Evolutionary conservation across 2,113 vertebrate genomes (phyloP), one percentile per base, ranked within the genome.

Genomic region (Engystomops pustulosus): DNA sequence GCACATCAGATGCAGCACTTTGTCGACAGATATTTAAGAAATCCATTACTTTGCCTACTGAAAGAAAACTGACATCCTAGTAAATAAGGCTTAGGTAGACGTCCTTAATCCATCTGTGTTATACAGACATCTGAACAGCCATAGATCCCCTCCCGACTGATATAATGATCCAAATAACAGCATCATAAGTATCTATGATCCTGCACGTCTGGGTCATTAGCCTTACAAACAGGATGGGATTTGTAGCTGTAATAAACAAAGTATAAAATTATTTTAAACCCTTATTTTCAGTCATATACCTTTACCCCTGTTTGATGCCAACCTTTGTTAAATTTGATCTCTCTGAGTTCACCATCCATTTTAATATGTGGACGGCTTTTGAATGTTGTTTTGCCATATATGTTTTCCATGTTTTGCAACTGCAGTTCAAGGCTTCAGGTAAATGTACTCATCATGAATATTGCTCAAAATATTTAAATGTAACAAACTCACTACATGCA

Each of bases 311-410:
- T 30, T 20, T 53, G 27, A 7, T 18, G 17, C 47, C 41, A 72
- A 27, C 15, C 41, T 72, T 7, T 17, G 38, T 25, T 47, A 11
- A 25, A 72, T 2, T 72, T 45, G 70, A 14, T 72, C 38, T 15
- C 17, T 17, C 34, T 20, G 65, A 60, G n/a, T 60, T 60, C 55
- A n/a, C 70, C 38, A 72, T 45, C 5, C 2, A 72, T 45, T 27
- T n/a, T 6, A 15, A 7, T 6, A 23, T 25, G 12, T 58, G 49
- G 27, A n/a, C 18, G 58, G 32, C 32, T 78, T 58, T 14, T 14
- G 8, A 25, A 41, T 78, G 53, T 58, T 78, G n/a, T 77, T 78
- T 78, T 78, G 75, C 75, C 75, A 60, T 78, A 78, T 25, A 41
- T 17, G 51, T 58, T 32, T 41, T 7, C 18, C 12, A 32, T n/a